These are phyloP conservation scores for Schizotus pectinicornis DNA, from an alignment of 2,888 invertebrate genomes.

Conservation along the genomic window DNA sequence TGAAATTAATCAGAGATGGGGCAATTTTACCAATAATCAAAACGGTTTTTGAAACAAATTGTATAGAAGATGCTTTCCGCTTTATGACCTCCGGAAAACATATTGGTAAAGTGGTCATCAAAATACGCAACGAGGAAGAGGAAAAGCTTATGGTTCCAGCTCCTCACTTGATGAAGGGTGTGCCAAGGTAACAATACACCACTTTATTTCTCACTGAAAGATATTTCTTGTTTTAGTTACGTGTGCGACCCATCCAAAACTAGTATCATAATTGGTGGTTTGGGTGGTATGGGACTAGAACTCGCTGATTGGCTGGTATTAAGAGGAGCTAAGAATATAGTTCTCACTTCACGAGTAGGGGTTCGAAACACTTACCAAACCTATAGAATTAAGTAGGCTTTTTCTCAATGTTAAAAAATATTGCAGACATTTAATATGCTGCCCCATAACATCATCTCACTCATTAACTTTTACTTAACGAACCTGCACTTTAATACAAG, in stretches of 20 bases:
- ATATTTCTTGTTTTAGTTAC: constrained; percentile 11
- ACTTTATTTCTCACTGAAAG: too few species aligned
- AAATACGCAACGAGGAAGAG: constrained; percentile 50
- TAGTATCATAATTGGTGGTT: constrained; percentile 75
- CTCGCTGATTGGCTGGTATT: constrained; percentile 84
- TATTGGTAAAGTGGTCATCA: constrained; percentile 72
- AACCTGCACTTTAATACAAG: too few species aligned
- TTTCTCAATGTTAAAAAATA: not conserved
- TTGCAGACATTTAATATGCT: too few species aligned
- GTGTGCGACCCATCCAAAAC: constrained; percentile 38
- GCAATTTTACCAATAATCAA: constrained; percentile 72
- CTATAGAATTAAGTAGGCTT: not conserved
- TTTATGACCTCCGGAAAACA: constrained; percentile 74
- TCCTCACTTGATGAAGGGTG: not conserved
- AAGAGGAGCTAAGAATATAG: constrained; percentile 78
- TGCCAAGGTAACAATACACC: constrained; percentile 17
- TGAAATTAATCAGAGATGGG: constrained; percentile 55
- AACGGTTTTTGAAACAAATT: constrained; percentile 67
- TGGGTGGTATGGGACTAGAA: constrained; percentile 93
- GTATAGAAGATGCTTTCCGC: constrained; percentile 75
- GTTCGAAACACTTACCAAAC: constrained; percentile 83
- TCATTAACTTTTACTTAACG: too few species aligned
- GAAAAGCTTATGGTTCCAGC: constrained; percentile 7
- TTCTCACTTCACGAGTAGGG: constrained; percentile 83
- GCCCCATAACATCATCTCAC: too few species aligned